Base-by-base conservation (phyloP, 2,888 invertebrate genomes). In the Steromphala cineraria region DNA sequence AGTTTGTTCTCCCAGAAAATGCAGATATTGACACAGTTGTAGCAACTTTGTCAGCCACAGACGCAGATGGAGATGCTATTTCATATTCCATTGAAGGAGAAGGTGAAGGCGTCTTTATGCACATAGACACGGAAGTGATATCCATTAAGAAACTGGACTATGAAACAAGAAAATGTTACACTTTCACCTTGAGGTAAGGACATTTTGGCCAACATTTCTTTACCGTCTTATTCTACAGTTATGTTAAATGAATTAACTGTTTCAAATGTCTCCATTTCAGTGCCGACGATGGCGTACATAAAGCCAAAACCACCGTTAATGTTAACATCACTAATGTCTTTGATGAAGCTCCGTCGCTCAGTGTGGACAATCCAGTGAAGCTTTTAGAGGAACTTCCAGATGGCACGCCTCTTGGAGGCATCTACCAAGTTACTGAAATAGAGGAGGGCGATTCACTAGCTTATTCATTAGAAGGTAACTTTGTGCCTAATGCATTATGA, bases 161-260 rank as follows among this genome's bases (percentile, higher is more conserved):
- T 55, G 76, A 76, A 28, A 76, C 21, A n/a, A 24, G 31, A 53
- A 53, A 40, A 28, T 55, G 76, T 28, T 55, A 76, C 55, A 55
- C 53, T 5, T 53, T 76, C 2, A 76, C 4, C 2, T 55, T 76
- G 24, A 76, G 55, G 76, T 76, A 28, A 46, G 28, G 21, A 21
- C 15, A 13, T 19, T 74, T 13, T 1, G 7, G 46, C 10, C 7
- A 4, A 46, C 46, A 46, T 46, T 46, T 46, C 10, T 46, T 1
- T 10, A 46, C 4, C 7, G 10, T 46, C 4, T 46, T 46, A 10
- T 46, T 46, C 46, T 46, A 13, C 13, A 5, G 10, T 13, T 13
- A 46, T 46, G 13, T 46, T 46, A 10, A 5, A 46, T 46, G 7
- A 5, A 10, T 8, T 5, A 46, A 46, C 10, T 46, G 46, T 1